A percentile compares a stretch with the other conserved stretches of the same genome.
These are phyloP conservation scores for Synanthedon myopaeformis DNA, from an alignment of 2,888 invertebrate genomes.

Conservation along the genomic window DNA sequence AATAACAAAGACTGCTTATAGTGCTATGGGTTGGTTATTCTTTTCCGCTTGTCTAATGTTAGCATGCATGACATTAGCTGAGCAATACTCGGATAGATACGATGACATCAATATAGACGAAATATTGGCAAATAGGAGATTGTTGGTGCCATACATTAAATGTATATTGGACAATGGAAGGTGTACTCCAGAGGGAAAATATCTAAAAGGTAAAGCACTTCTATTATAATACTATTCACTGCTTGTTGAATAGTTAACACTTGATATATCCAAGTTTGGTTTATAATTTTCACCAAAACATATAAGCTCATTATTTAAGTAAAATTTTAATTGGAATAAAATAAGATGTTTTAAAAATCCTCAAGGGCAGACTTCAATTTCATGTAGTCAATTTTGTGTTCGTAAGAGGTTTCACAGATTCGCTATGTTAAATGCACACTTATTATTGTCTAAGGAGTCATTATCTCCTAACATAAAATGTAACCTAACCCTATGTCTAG, in stretches of 20 bases:
- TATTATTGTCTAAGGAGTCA: too few relatives aligned
- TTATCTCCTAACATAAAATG: too few relatives aligned
- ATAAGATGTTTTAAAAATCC: too few relatives aligned
- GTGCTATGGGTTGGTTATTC: conserved; percentile 21
- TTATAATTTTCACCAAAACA: background rate
- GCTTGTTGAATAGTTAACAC: conserved; percentile 2
- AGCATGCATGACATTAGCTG: conserved; percentile 4
- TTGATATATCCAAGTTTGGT: background rate
- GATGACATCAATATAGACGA: conserved; percentile 75
- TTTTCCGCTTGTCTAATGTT: conserved; percentile 8
- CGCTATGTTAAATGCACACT: too few relatives aligned
- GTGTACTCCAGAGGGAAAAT: conserved; percentile 74
- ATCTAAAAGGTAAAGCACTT: conserved; percentile 68
- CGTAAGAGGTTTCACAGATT: too few relatives aligned
- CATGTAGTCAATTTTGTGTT: too few relatives aligned
- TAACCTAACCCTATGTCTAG: too few relatives aligned
- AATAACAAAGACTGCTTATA: background rate
- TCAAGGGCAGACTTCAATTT: too few relatives aligned
- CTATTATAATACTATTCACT: conserved; percentile 33
- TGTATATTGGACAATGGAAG: conserved; percentile 69
- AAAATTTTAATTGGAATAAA: too few relatives aligned
- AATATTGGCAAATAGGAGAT: conserved; percentile 70
- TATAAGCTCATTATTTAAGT: too few relatives aligned
- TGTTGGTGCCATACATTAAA: conserved; percentile 73
- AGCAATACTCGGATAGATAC: conserved; percentile 66